Conservation (phyloP, 2,113 vertebrate species). For the Rhea americana region DNA sequence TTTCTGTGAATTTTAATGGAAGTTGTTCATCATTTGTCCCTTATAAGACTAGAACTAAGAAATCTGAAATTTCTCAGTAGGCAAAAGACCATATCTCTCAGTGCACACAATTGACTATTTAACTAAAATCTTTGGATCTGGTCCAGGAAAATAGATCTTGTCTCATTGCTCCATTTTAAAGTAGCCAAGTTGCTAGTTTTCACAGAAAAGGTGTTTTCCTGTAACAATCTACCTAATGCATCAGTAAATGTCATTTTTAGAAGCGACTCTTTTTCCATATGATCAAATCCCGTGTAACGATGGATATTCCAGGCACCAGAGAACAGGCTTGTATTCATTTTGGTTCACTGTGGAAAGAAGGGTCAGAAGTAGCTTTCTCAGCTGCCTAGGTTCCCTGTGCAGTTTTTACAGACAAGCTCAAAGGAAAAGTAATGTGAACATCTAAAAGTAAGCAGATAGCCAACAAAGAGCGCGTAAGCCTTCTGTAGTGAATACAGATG, state of each 20-base stretch:
- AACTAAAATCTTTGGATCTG: not conserved
- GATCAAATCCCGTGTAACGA: not conserved
- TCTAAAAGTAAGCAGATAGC: not conserved
- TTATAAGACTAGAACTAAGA: not conserved
- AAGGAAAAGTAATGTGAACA: not conserved
- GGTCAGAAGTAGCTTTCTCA: not conserved
- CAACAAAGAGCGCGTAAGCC: not conserved
- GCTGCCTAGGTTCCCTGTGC: not conserved
- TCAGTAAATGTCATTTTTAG: not conserved
- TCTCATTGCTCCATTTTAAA: not conserved
- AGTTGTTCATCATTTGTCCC: not conserved
- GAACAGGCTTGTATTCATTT: not conserved
- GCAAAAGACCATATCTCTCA: not conserved
- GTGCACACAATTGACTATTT: accelerated
- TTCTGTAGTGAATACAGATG: not conserved
- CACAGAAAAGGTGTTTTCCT: not conserved
- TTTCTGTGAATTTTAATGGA: not conserved
- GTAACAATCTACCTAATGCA: not conserved
- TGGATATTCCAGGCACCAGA: not conserved
- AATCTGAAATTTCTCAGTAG: not conserved
- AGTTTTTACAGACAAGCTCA: not conserved
- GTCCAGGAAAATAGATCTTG: not conserved
- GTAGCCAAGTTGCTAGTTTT: not conserved
- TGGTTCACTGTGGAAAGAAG: not conserved
- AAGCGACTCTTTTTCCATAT: not conserved